phyloP scores from a whole-genome alignment of 1,140 invertebrate species.

The Mylabris phalerata region DNA sequence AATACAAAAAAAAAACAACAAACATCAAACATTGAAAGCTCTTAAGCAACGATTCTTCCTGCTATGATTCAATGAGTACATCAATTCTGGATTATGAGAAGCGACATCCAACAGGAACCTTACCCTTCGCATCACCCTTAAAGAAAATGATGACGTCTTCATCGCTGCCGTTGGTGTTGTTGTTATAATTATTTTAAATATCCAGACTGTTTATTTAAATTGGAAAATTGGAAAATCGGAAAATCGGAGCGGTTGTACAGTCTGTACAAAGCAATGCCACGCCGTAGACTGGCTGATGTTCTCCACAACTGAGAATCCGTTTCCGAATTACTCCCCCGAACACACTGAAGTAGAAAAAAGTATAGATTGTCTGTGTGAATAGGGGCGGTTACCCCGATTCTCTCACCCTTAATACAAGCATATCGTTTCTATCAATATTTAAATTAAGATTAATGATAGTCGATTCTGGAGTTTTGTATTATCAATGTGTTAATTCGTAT shows the following conservation, averaged over 20 bases:
- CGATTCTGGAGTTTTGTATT: too few species aligned
- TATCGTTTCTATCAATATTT: too few species aligned
- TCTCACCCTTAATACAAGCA: neutral
- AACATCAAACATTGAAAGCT: slow-evolving; percentile 13
- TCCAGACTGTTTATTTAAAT: neutral
- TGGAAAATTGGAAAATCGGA: neutral
- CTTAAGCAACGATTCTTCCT: neutral
- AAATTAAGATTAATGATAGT: too few species aligned
- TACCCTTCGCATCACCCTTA: slow-evolving; percentile 70
- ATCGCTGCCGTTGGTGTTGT: slow-evolving; percentile 44
- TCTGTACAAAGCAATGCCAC: slow-evolving; percentile 17
- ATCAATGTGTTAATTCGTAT: too few species aligned
- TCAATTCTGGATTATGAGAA: too few species aligned
- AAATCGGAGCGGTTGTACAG: neutral
- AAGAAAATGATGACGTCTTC: slow-evolving; percentile 73
- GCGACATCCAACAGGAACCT: slow-evolving; percentile 42
- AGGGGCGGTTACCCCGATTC: neutral
- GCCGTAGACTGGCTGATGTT: slow-evolving; percentile 16
- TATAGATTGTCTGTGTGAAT: neutral
- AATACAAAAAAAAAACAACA: too few species aligned
- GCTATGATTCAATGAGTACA: too few species aligned
- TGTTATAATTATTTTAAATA: neutral
- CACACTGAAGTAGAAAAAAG: too few species aligned
- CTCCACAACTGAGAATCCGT: too few species aligned
- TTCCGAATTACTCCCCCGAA: neutral